Evolutionary conservation across 2,888 invertebrate genomes (phyloP).

Genomic region (Philereme vetulata): DNA sequence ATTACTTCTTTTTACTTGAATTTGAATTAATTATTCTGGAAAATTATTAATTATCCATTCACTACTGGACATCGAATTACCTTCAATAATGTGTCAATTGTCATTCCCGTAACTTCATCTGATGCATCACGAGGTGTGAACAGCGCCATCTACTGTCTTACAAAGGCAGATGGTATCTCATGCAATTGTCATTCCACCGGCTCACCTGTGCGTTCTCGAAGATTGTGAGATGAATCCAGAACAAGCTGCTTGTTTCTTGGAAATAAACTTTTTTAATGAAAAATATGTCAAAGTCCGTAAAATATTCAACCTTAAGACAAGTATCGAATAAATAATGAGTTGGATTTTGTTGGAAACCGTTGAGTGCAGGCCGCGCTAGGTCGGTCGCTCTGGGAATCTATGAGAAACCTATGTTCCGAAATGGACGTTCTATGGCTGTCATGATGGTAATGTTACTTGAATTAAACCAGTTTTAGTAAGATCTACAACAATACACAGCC

Average conservation of each 20-base stretch:
- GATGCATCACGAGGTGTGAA: conserved; percentile 39
- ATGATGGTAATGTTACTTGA: no score
- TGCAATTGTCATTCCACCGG: conserved; percentile 56
- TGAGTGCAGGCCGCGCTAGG: no score
- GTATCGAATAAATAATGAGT: conserved; percentile 47
- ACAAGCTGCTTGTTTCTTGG: conserved; percentile 39
- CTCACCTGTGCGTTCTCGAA: conserved; percentile 39
- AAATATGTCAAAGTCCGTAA: conserved; percentile 66
- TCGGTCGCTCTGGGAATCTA: background rate
- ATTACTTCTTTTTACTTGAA: no score
- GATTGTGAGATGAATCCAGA: conserved; percentile 61
- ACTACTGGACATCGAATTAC: background rate
- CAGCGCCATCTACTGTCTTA: conserved; percentile 49
- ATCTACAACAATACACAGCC: no score
- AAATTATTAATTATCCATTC: no score
- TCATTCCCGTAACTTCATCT: conserved; percentile 18
- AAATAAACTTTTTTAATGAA: conserved; percentile 45
- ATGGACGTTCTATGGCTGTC: no score
- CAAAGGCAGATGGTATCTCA: conserved; percentile 49
- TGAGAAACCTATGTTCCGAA: no score
- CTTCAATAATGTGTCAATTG: conserved; percentile 6
- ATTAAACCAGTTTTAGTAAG: no score
- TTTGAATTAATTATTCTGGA: no score
- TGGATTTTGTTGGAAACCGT: background rate
- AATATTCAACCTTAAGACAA: conserved; percentile 52